A percentile compares a stretch with the other conserved stretches of the same genome.
phyloP scores from a whole-genome alignment of 1,140 invertebrate genomes.

The Bombus polaris region DNA sequence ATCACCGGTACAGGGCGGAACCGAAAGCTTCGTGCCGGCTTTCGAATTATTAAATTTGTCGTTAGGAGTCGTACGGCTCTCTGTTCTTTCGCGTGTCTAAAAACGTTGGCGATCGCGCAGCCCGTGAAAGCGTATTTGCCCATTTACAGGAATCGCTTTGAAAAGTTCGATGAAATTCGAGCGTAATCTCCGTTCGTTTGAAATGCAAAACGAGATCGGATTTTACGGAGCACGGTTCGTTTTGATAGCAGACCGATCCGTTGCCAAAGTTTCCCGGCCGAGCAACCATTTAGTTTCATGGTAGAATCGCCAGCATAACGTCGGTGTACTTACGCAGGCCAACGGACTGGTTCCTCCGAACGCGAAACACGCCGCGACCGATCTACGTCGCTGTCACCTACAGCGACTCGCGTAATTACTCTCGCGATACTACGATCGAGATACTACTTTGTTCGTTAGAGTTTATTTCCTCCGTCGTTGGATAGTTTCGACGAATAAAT shows the following conservation, averaged over 20 bases:
- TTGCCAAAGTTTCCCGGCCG: too few species aligned
- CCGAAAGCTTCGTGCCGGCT: not conserved
- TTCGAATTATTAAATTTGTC: not conserved
- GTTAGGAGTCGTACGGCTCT: too few species aligned
- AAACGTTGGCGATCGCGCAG: not conserved
- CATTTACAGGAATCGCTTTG: not conserved
- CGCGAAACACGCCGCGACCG: not conserved
- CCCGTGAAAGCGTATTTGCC: too few species aligned
- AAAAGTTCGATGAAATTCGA: not conserved
- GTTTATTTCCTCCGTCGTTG: not conserved
- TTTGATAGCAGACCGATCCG: too few species aligned
- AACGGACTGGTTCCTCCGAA: not conserved
- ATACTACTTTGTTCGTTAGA: too few species aligned
- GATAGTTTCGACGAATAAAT: not conserved
- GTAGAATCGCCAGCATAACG: not conserved
- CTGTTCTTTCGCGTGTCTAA: not conserved
- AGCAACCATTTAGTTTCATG: not conserved
- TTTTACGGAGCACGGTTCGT: not conserved
- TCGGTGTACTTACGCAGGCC: not conserved
- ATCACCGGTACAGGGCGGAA: not conserved
- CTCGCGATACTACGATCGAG: not conserved
- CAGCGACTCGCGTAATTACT: not conserved
- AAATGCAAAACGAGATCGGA: not conserved
- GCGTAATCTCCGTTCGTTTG: not conserved
- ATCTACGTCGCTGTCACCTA: not conserved